Evolutionary conservation across 2,888 invertebrate genomes (phyloP).

Genomic region (Antitype chi): DNA sequence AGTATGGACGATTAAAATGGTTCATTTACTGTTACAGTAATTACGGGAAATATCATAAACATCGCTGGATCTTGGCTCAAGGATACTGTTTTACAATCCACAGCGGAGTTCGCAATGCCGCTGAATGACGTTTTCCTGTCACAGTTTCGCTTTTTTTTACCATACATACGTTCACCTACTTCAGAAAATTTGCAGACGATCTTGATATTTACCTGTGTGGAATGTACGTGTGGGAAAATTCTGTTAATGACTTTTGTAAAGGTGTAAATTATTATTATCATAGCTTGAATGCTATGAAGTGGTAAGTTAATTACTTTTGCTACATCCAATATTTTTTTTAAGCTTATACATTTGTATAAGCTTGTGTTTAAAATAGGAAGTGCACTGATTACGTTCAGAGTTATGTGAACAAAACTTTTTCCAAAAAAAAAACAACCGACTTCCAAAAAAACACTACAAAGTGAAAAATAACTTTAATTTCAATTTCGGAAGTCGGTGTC

Average conservation of each 20-base stretch:
- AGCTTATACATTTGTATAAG: too few relatives aligned
- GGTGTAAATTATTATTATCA: slow-evolving; percentile 55
- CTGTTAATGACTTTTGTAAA: slow-evolving; percentile 42
- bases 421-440: too few relatives aligned
- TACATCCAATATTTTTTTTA: neutral
- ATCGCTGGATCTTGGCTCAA: slow-evolving; percentile 72
- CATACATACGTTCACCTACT: slow-evolving; percentile 59
- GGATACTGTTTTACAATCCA: slow-evolving; percentile 79
- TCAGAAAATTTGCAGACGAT: slow-evolving; percentile 61
- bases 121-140: slow-evolving; percentile 82
- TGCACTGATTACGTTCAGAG: neutral
- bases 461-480: too few relatives aligned
- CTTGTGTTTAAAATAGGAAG: neutral
- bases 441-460: too few relatives aligned
- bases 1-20: slow-evolving; percentile 77
- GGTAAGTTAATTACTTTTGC: slow-evolving; percentile 16
- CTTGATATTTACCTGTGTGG: slow-evolving; percentile 55
- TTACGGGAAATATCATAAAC: slow-evolving; percentile 87
- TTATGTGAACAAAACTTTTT: neutral
- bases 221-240: slow-evolving; percentile 60
- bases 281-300: slow-evolving; percentile 16
- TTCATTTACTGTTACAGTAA: slow-evolving; percentile 83
- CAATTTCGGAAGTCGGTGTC: too few relatives aligned
- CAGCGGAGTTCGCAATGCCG: slow-evolving; percentile 70
- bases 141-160: slow-evolving; percentile 73